phyloP scores from a whole-genome alignment of 2,113 vertebrate genomes.

The Corythornis madagascariensis region DNA sequence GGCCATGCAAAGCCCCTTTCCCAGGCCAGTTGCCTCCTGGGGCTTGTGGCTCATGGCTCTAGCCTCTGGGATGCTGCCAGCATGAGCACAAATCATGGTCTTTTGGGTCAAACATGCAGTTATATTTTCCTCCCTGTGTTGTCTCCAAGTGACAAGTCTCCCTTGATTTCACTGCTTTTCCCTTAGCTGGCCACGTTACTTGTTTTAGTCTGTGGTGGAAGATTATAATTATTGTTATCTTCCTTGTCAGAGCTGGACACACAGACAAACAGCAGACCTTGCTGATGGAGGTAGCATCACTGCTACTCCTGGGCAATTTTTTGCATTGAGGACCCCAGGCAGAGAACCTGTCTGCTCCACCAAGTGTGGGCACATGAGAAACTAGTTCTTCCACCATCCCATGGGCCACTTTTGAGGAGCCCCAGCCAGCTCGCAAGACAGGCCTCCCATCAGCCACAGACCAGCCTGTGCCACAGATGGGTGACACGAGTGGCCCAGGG shows the following conservation, averaged over 20 bases:
- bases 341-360: neutral
- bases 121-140: neutral
- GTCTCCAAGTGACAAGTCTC: neutral
- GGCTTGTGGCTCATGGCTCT: fast-evolving
- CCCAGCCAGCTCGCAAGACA: fast-evolving
- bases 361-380: fast-evolving
- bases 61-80: neutral
- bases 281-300: neutral
- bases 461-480: fast-evolving
- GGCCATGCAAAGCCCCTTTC: neutral
- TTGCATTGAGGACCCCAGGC: neutral
- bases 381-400: neutral
- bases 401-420: fast-evolving
- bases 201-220: neutral
- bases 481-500: neutral
- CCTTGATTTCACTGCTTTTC: neutral
- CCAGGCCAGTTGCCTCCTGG: neutral
- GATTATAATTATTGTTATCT: neutral
- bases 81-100: neutral
- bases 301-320: fast-evolving
- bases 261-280: neutral
- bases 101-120: neutral
- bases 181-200: neutral
- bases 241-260: neutral
- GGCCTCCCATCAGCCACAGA: neutral